Percentiles rank a stretch among this genome's conserved stretches.
phyloP scores from a whole-genome alignment of 2,113 vertebrate genomes.

The Cyprinodon tularosa region DNA sequence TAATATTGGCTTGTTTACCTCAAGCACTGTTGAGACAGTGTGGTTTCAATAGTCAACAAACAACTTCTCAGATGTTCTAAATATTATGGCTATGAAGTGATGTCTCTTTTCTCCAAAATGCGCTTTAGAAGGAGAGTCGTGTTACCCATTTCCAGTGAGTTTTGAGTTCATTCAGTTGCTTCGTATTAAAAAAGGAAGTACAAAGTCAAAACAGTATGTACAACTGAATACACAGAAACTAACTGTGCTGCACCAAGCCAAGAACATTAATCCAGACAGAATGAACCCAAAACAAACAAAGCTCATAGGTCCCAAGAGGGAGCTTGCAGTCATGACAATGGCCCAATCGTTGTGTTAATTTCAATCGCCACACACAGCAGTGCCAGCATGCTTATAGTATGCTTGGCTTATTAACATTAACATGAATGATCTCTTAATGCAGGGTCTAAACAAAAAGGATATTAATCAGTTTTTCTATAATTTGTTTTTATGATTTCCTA shows the following conservation, averaged over 20 bases:
- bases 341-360: background rate
- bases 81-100: conserved; percentile 39
- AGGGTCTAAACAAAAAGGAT: background rate
- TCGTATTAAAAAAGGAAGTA: conserved; percentile 17
- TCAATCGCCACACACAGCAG: background rate
- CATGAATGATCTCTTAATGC: background rate
- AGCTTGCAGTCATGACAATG: background rate
- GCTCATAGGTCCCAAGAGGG: background rate
- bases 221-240: conserved; percentile 23
- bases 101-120: conserved; percentile 20
- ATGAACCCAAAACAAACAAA: conserved; percentile 21
- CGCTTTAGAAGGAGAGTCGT: background rate
- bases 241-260: conserved; percentile 16
- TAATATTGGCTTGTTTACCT: conserved; percentile 56
- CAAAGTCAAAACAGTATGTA: conserved; percentile 10
- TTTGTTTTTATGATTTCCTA: background rate
- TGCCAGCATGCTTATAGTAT: background rate
- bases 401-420: background rate
- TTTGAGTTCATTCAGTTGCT: conserved; percentile 29
- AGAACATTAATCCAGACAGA: conserved; percentile 9
- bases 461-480: background rate
- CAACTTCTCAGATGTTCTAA: conserved; percentile 51
- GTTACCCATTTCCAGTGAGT: conserved; percentile 12
- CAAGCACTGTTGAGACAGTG: conserved; percentile 54
- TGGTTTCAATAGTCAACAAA: conserved; percentile 58